Percentiles rank a stretch among this genome's conserved stretches.
These are phyloP conservation scores for Galaxea fascicularis DNA, from an alignment of 92 coral and sea anemone genomes.

Conservation along the genomic window DNA sequence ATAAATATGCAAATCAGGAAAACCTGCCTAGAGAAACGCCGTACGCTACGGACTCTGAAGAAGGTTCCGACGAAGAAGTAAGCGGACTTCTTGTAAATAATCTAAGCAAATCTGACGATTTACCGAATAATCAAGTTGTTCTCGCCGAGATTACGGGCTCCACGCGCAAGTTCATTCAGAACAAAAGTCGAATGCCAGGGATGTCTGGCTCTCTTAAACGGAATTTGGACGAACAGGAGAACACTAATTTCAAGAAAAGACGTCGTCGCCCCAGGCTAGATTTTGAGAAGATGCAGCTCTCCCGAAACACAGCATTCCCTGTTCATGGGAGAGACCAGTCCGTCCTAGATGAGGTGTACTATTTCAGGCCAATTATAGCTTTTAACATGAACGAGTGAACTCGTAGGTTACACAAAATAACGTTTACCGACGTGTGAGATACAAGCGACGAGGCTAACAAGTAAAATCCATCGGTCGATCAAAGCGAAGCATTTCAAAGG, in stretches of 20 bases:
- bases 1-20: constrained; percentile 70
- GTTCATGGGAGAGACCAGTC: constrained; percentile 12
- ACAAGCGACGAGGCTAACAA: background rate
- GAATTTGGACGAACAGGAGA: constrained; percentile 64
- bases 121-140: constrained; percentile 23
- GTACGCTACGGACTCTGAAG: constrained; percentile 33
- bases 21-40: constrained; percentile 44
- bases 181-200: constrained; percentile 15
- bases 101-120: background rate
- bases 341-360: constrained; percentile 43
- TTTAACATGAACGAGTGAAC: constrained; percentile 29
- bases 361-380: constrained; percentile 50
- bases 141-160: constrained; percentile 27
- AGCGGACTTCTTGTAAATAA: constrained; percentile 45
- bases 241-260: constrained; percentile 60
- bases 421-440: constrained; percentile 16
- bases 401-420: background rate
- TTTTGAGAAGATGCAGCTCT: constrained; percentile 92
- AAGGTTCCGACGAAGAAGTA: constrained; percentile 46
- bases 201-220: constrained; percentile 50
- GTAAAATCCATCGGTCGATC: background rate
- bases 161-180: constrained; percentile 1
- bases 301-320: constrained; percentile 41
- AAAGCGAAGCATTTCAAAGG: background rate
- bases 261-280: constrained; percentile 86